These are phyloP conservation scores for Dendroctonus ponderosae DNA, from an alignment of 1,140 invertebrate species.

Conservation along the genomic window DNA sequence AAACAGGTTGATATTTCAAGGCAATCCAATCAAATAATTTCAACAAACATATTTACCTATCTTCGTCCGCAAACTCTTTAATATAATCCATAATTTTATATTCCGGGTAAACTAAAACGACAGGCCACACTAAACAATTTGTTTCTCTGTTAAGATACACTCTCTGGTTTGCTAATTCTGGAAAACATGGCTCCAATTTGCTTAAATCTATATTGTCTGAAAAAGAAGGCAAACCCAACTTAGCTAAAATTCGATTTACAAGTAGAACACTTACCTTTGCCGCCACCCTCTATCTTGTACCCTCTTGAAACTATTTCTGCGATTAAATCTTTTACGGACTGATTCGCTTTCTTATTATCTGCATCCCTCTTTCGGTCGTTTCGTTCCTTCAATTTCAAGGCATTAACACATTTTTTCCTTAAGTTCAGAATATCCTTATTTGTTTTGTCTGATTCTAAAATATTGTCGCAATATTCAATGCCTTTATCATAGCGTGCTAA, in stretches of 20 bases:
- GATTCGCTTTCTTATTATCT: conserved; percentile 55
- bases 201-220: conserved; percentile 48
- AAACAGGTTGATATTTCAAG: conserved; percentile 13
- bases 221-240: conserved; percentile 17
- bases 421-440: conserved; percentile 61
- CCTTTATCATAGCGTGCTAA: conserved; percentile 71
- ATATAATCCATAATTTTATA: conserved; percentile 70
- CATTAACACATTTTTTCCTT: conserved; percentile 60
- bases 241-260: conserved; percentile 5
- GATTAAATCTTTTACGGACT: conserved; percentile 60
- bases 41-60: conserved; percentile 54
- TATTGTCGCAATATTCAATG: conserved; percentile 70
- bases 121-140: conserved; percentile 71
- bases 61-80: conserved; percentile 70
- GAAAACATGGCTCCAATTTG: conserved; percentile 62
- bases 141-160: conserved; percentile 61
- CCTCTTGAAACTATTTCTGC: conserved; percentile 55
- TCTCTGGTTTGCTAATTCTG: conserved; percentile 58
- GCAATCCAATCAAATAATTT: not conserved
- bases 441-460: conserved; percentile 59
- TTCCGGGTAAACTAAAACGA: conserved; percentile 83
- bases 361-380: conserved; percentile 61
- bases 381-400: conserved; percentile 59
- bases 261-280: conserved; percentile 25
- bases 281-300: conserved; percentile 52